Evolutionary conservation across 2,888 invertebrate species (phyloP).

Genomic region (Gastrophysa polygoni): DNA sequence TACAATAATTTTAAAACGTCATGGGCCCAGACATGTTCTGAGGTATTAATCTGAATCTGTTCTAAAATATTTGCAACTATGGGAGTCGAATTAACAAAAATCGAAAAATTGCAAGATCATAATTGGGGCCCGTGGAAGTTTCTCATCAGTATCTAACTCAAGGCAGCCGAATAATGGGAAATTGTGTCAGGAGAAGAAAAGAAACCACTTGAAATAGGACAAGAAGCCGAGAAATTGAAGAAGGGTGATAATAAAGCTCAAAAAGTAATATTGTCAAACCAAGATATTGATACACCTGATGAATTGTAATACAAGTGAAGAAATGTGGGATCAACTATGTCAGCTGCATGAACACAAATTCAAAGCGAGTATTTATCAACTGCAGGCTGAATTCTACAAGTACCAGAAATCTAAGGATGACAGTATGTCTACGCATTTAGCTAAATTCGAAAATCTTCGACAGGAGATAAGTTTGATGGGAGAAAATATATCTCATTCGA

Average conservation of each 20-base stretch:
- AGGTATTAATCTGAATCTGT: not conserved
- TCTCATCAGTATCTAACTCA: not conserved
- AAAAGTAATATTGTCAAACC: not conserved
- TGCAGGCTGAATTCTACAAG: not conserved
- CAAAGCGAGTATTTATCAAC: not conserved
- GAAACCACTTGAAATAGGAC: not conserved
- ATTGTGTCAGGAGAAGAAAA: not conserved
- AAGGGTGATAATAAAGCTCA: constrained; percentile 1
- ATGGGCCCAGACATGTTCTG: constrained; percentile 3
- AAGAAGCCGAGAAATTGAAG: not conserved
- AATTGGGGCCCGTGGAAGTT: not conserved
- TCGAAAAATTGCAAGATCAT: constrained; percentile 1
- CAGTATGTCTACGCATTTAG: not conserved
- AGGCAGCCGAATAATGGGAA: constrained; percentile 2
- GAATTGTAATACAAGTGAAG: not conserved
- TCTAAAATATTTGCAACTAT: not conserved
- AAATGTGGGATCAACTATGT: not conserved
- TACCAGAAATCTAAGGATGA: not conserved
- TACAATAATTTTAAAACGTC: not conserved
- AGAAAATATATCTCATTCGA: too few species aligned
- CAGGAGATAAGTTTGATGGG: not conserved
- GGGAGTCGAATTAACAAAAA: constrained; percentile 4
- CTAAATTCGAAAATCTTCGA: not conserved
- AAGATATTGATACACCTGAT: not conserved
- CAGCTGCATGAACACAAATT: constrained; percentile 1